Evolutionary conservation across 2,888 invertebrate species (phyloP).

Genomic region (Drosophila neotestacea): DNA sequence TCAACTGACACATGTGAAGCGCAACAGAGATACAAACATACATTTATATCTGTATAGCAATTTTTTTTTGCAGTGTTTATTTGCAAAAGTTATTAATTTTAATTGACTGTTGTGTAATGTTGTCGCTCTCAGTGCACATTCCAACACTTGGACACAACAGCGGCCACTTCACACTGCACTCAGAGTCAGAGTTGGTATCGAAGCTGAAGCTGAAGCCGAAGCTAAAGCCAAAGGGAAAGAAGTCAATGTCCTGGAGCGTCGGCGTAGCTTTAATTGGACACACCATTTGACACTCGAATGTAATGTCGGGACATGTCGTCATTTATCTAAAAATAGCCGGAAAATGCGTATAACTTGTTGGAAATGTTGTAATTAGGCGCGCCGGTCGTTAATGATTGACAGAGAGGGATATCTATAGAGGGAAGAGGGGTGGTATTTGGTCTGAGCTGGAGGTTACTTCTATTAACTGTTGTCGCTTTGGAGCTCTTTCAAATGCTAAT

Average conservation of each 20-base stretch:
- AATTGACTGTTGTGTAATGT: conserved; percentile 81
- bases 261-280: conserved; percentile 76
- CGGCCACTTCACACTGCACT: conserved; percentile 63
- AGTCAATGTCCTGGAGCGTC: conserved; percentile 72
- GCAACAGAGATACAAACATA: conserved; percentile 14
- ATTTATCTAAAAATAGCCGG: conserved; percentile 71
- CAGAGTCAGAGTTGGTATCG: not conserved
- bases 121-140: conserved; percentile 61
- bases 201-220: not conserved
- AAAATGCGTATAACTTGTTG: conserved; percentile 38
- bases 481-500: conserved; percentile 64
- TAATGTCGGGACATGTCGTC: conserved; percentile 60
- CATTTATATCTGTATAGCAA: not conserved
- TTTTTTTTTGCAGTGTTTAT: conserved; percentile 36
- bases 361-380: conserved; percentile 65
- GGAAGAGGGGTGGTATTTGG: not conserved
- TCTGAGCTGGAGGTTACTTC: conserved; percentile 14
- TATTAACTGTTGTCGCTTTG: conserved; percentile 29
- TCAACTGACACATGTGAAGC: conserved; percentile 69
- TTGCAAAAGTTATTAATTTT: conserved; percentile 81
- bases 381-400: conserved; percentile 40
- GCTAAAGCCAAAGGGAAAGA: conserved; percentile 22
- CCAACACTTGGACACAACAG: conserved; percentile 67
- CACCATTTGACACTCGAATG: conserved; percentile 66
- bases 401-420: not conserved